phyloP scores from a whole-genome alignment of 92 coral and sea anemone species.

The Siderastrea siderea region DNA sequence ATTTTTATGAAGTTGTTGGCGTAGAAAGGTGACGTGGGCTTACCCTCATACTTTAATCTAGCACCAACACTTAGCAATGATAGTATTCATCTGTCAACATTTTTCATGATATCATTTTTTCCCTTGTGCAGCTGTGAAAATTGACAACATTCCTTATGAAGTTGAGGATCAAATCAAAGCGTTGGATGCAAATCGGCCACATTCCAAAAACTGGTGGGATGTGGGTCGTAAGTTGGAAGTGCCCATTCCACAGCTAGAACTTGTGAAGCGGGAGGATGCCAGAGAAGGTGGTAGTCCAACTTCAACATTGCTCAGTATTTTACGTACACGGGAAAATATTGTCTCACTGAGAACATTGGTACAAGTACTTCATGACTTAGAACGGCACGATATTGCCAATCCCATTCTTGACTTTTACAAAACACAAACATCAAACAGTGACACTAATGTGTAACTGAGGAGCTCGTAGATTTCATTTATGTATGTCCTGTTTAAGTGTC shows the following conservation, averaged over 20 bases:
- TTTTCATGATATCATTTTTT: background rate
- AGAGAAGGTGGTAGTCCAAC: slow-evolving; percentile 39
- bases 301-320: background rate
- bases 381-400: slow-evolving; percentile 20
- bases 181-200: background rate
- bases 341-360: slow-evolving; percentile 3
- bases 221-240: slow-evolving; percentile 30
- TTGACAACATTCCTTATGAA: background rate
- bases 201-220: slow-evolving; percentile 16
- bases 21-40: too few species aligned
- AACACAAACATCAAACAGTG: background rate
- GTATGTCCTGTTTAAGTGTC: too few species aligned
- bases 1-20: too few species aligned
- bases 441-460: background rate
- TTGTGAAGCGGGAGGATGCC: background rate
- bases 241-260: background rate
- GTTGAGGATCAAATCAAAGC: background rate
- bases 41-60: too few species aligned
- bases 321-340: background rate
- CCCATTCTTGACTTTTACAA: background rate
- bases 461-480: too few species aligned
- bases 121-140: background rate
- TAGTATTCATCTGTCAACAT: too few species aligned
- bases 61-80: too few species aligned
- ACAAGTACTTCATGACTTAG: background rate